These are phyloP conservation scores for Ridgeia piscesae DNA, from an alignment of 1,140 invertebrate species.

Conservation along the genomic window DNA sequence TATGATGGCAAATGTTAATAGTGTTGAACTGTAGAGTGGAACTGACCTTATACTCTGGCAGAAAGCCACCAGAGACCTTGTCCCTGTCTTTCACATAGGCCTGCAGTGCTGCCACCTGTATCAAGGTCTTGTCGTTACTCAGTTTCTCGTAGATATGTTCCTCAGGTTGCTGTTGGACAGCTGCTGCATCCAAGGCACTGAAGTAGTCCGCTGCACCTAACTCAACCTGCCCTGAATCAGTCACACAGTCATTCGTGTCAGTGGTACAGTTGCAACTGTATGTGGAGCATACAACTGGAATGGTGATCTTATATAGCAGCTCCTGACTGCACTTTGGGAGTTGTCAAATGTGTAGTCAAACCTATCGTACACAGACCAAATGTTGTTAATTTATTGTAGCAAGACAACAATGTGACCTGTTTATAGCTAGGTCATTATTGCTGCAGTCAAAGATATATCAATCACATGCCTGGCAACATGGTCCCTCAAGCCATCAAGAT, in stretches of 20 bases:
- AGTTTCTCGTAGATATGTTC: neutral
- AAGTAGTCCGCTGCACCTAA: slow-evolving; percentile 30
- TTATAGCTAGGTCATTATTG: too few relatives aligned
- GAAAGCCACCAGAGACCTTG: neutral
- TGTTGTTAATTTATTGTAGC: too few relatives aligned
- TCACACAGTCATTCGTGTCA: neutral
- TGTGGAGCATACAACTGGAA: too few relatives aligned
- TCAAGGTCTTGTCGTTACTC: neutral
- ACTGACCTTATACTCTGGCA: neutral
- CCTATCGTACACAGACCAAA: too few relatives aligned
- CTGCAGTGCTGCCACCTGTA: neutral
- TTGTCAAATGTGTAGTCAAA: too few relatives aligned
- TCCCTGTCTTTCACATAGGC: neutral
- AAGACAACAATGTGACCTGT: too few relatives aligned
- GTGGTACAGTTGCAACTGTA: too few relatives aligned
- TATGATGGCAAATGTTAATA: neutral
- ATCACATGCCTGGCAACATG: too few relatives aligned
- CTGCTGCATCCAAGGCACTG: slow-evolving; percentile 19
- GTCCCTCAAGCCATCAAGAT: too few relatives aligned
- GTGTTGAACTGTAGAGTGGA: neutral
- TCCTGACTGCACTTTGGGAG: too few relatives aligned
- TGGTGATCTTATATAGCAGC: too few relatives aligned
- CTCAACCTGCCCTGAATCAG: slow-evolving; percentile 9
- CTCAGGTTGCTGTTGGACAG: neutral
- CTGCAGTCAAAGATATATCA: too few relatives aligned